Conservation (phyloP, 2,888 invertebrate genomes). For the Deilephila porcellus region DNA sequence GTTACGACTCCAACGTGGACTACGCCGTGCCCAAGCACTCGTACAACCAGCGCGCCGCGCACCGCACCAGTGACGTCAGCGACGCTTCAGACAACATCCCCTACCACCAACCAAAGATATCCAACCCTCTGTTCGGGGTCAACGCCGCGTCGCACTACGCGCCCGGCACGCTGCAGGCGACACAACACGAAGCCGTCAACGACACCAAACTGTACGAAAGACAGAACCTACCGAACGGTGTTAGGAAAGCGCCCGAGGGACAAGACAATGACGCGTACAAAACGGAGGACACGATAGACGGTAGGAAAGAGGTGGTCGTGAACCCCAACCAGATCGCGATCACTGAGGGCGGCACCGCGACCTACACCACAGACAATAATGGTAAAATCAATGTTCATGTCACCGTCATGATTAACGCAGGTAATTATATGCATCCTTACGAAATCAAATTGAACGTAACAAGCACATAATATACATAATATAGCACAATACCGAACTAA, state of each 20-base stretch:
- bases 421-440: slow-evolving; percentile 85
- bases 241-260: slow-evolving; percentile 91
- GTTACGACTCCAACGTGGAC: slow-evolving; percentile 76
- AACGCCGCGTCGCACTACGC: slow-evolving; percentile 81
- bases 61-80: slow-evolving; percentile 58
- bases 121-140: slow-evolving; percentile 79
- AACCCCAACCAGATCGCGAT: slow-evolving; percentile 79
- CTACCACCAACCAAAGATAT: slow-evolving; percentile 65
- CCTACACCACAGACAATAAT: slow-evolving; percentile 90
- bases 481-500: slow-evolving; percentile 61
- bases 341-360: slow-evolving; percentile 79
- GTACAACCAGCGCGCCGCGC: slow-evolving; percentile 62
- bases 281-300: slow-evolving; percentile 85
- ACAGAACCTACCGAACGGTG: slow-evolving; percentile 74
- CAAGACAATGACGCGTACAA: slow-evolving; percentile 90
- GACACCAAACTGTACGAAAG: slow-evolving; percentile 67
- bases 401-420: slow-evolving; percentile 93
- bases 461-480: slow-evolving; percentile 58
- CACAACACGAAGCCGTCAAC: slow-evolving; percentile 51
- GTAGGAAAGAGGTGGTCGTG: slow-evolving; percentile 81
- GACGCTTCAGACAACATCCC: slow-evolving; percentile 59
- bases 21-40: slow-evolving; percentile 74
- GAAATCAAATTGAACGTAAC: slow-evolving; percentile 62
- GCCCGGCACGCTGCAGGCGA: slow-evolving; percentile 57
- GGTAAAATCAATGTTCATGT: slow-evolving; percentile 95